Conservation (phyloP, 2,797 vertebrate species). For the Cossypha heuglini region DNA sequence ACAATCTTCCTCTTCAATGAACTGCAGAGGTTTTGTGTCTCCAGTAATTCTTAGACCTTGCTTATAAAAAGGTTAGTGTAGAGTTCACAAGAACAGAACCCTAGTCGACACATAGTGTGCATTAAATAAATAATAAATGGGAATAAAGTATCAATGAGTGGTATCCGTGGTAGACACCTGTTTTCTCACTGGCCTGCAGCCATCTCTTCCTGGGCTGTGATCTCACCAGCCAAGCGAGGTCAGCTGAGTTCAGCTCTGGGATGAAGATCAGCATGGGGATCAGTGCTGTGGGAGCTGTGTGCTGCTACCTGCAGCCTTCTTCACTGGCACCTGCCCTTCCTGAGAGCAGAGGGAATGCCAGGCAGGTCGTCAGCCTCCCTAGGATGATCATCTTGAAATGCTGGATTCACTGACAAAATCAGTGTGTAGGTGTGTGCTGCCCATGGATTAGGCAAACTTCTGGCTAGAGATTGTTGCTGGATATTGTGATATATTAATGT, state of each 20-base stretch:
- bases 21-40: neutral
- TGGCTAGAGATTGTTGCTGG: neutral
- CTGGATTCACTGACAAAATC: neutral
- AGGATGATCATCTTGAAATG: neutral
- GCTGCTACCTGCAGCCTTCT: neutral
- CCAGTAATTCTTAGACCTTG: neutral
- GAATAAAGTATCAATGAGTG: constrained; percentile 37
- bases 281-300: neutral
- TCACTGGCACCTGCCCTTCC: neutral
- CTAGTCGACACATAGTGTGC: neutral
- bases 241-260: neutral
- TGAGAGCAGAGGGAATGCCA: neutral
- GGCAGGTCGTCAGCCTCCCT: neutral
- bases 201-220: neutral
- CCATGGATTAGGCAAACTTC: neutral
- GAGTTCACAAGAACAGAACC: neutral
- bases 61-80: neutral
- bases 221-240: neutral
- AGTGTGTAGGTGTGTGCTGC: neutral
- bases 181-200: neutral
- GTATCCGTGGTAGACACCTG: constrained; percentile 21
- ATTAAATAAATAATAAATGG: constrained; percentile 53
- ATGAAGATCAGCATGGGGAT: neutral
- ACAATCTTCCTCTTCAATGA: neutral
- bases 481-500: neutral